phyloP scores from a whole-genome alignment of 2,113 vertebrate genomes.

The Anhinga rufa region DNA sequence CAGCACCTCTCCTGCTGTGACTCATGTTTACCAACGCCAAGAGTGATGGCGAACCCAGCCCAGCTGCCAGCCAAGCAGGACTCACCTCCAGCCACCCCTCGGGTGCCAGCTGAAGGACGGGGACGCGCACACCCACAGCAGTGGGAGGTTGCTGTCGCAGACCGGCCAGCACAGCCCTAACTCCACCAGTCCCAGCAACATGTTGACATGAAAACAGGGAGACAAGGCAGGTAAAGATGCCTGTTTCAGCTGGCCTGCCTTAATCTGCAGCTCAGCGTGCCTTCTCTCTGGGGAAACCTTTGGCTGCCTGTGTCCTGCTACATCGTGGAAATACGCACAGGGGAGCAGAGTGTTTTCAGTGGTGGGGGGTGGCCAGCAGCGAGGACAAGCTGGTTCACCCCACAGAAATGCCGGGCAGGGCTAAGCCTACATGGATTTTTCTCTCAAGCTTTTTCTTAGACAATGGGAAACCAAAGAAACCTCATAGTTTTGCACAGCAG shows the following conservation, averaged over 20 bases:
- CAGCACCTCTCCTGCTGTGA: not conserved
- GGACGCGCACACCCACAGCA: accelerated
- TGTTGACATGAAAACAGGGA: conserved; percentile 33
- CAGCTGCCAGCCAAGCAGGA: accelerated
- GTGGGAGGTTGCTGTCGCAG: not conserved
- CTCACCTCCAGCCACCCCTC: not conserved
- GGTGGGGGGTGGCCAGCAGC: accelerated
- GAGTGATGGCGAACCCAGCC: accelerated
- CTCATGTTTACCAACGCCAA: not conserved
- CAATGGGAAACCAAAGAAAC: not conserved
- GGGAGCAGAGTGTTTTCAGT: not conserved
- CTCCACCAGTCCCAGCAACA: accelerated
- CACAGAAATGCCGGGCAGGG: not conserved
- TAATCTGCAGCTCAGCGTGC: accelerated
- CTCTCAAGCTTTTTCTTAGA: not conserved
- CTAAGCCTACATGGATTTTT: not conserved
- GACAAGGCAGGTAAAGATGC: not conserved
- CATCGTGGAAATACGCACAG: not conserved
- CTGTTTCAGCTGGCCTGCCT: not conserved
- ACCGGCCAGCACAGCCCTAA: not conserved
- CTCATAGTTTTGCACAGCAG: not conserved
- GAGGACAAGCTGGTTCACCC: not conserved
- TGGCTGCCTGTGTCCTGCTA: not conserved
- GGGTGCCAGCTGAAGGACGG: not conserved
- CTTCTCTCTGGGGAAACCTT: not conserved